Base-by-base conservation (phyloP, 2,888 invertebrate species). In the Brachylomia viminalis region DNA sequence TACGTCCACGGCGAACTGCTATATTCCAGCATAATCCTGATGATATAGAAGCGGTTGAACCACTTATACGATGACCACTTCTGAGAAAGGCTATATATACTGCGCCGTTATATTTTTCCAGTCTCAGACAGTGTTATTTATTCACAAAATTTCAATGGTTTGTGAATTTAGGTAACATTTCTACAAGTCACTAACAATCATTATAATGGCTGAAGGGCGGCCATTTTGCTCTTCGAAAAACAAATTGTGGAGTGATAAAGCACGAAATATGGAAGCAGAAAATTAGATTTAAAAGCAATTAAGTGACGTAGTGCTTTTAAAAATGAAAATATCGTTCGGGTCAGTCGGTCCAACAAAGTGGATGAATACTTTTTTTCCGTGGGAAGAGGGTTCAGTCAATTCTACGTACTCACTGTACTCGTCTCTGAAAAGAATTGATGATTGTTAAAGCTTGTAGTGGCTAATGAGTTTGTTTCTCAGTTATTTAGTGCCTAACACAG, bases 211-310 rank as follows among this genome's bases (percentile, higher is more conserved):
- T 72, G 78, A 89, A 87, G 88, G 87, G 87, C 85, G 87, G 86
- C 87, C 89, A 90, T 90, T 89, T 92, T 89, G 87, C 86, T 86
- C 33, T 59, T 59, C 90, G 90, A 92, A 91, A 93, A 93, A 92
- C 88, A 92, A 93, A 91, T 87, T 81, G 86, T 83, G 83, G 82
- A 90, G 90, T 93, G 93, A 94, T 92, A 92, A 91, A 91, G 92
- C 92, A 93, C 91, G 91, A 91, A 92, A 90, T 85, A 88, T 87
- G 84, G 85, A 83, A 86, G 88, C 85, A 85, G 86, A 90, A 89
- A 87, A 88, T 88, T 88, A 89, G 82, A 89, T 88, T 87, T 87
- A 85, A 88, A 88, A 89, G 88, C 88, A 90, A 89, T 91, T 89
- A 90, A 89, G 85, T 91, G 89, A 90, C 88, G 84, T 77, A 78